Evolutionary conservation across 30 jellyfish, hydroid and myxozoan species (phyloP).

Genomic region (Hydra vulgaris): DNA sequence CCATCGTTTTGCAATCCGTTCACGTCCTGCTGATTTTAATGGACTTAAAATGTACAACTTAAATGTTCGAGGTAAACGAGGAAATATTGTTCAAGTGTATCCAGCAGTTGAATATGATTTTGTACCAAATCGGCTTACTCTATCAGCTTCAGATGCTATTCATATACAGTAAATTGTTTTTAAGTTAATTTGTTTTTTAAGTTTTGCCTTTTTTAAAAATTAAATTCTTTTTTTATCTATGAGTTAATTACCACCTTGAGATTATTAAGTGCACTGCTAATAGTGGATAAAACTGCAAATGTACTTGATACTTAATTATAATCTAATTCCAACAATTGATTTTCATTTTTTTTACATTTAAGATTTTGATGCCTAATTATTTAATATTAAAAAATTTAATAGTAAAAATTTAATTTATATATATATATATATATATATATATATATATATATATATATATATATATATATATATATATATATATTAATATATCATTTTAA

Average conservation of each 20-base stretch:
- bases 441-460: too few species aligned
- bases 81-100: conserved; percentile 90
- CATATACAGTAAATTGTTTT: conserved; percentile 72
- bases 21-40: conserved; percentile 39
- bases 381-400: too few species aligned
- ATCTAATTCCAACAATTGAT: too few species aligned
- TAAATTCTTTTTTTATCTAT: conserved; percentile 2
- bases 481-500: too few species aligned
- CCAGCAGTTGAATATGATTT: conserved; percentile 97
- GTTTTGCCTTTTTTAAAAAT: not conserved
- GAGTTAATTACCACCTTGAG: not conserved
- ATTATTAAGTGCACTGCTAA: not conserved
- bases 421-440: too few species aligned
- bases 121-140: conserved; percentile 59
- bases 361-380: too few species aligned
- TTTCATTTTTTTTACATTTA: too few species aligned
- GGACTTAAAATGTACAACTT: conserved; percentile 47
- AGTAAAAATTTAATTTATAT: too few species aligned
- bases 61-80: conserved; percentile 97
- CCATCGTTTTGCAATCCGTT: conserved; percentile 64
- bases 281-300: too few species aligned
- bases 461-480: too few species aligned
- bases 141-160: conserved; percentile 45
- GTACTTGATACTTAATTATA: too few species aligned
- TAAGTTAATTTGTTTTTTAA: not conserved